Evolutionary conservation across 92 coral and sea anemone genomes (phyloP), one percentile per base, ranked within the genome.

Genomic region (Ricordea florida): DNA sequence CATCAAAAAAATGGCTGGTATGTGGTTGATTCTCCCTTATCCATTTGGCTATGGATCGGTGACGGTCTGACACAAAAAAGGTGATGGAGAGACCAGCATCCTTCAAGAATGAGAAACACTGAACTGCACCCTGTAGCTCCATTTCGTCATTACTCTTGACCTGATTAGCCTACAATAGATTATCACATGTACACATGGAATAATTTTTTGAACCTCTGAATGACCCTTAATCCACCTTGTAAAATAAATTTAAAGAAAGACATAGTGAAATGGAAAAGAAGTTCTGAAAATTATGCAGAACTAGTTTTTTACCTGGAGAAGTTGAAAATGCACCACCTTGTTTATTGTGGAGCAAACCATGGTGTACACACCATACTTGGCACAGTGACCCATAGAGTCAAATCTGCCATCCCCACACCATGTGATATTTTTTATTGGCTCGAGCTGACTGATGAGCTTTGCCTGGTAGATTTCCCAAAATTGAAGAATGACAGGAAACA

Each of bases 81-180:
- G 9, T 45, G 9, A 80, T 28, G 27, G 33, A 34, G 3, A 80
- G 37, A 32, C 85, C 80, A n/a, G 70, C 80, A 33, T 38, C 42
- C 46, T 51, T 38, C 72, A 80, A 50, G 31, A 53, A 80, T 35
- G 33, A 10, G 30, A 80, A 80, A 35, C 82, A 69, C 31, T 58
- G 49, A 14, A 23, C 46, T 14, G 85, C 80, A 14, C 85, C 86
- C 42, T 80, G 49, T 15, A 80, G 81, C 73, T 72, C 81, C 86
- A 72, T 80, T 15, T 69, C 62, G 20, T 38, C 46, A 38, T 81
- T 80, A 51, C 73, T 74, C 47, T 46, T 46, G 6, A 58, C 81
- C 57, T 74, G 72, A 64, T 74, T 74, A 32, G 61, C 52, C 81
- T 62, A 44, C 27, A 74, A 43, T 47, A 47, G 7, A 11, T 11